These are phyloP conservation scores for Ramazzottius varieornatus DNA, from an alignment of 2,888 invertebrate species.

Conservation along the genomic window DNA sequence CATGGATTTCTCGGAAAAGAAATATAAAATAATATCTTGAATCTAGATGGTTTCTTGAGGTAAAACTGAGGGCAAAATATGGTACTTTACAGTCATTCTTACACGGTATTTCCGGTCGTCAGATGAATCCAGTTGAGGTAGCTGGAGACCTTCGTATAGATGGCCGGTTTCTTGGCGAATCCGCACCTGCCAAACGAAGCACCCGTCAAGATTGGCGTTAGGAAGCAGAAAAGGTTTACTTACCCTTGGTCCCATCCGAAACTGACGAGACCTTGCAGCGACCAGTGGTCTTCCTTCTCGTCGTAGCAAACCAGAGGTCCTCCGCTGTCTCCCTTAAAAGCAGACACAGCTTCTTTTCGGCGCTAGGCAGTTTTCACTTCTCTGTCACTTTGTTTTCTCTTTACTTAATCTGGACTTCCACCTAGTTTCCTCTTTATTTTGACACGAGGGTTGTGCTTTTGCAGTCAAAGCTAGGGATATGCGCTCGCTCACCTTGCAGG, in stretches of 20 bases:
- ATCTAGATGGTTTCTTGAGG: too few relatives aligned
- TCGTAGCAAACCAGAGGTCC: neutral
- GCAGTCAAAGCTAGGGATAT: too few relatives aligned
- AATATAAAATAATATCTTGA: too few relatives aligned
- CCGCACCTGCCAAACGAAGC: neutral
- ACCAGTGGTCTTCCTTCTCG: neutral
- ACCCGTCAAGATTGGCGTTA: neutral
- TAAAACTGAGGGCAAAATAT: too few relatives aligned
- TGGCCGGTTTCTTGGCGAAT: neutral
- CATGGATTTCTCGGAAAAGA: too few relatives aligned
- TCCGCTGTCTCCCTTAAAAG: conserved; percentile 1
- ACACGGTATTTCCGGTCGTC: neutral
- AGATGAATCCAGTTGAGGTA: neutral
- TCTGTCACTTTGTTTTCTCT: too few relatives aligned
- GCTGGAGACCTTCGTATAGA: neutral
- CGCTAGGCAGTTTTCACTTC: too few relatives aligned
- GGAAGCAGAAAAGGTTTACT: neutral
- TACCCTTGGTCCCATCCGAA: conserved; percentile 1
- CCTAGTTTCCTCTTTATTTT: too few relatives aligned
- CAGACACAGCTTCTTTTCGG: neutral
- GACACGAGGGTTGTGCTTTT: too few relatives aligned
- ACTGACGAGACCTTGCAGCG: neutral
- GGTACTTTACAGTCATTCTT: too few relatives aligned
- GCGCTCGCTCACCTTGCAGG: neutral
- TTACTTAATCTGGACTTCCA: too few relatives aligned